Evolutionary conservation across 2,113 vertebrate species (phyloP), one percentile per base, ranked within the genome.

Genomic region (Plecturocebus donacophilus): DNA sequence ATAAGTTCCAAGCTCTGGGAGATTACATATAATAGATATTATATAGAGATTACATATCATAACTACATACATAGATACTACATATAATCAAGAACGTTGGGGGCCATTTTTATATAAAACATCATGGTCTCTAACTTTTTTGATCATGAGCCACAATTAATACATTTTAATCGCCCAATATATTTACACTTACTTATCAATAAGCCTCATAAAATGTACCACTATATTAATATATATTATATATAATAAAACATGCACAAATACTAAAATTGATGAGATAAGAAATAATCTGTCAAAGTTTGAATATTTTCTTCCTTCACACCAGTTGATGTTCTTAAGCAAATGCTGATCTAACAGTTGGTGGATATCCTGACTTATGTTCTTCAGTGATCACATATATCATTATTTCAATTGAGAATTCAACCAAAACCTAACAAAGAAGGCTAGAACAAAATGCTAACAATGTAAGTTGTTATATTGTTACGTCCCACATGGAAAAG

Each of bases 401-500:
- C 66, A 94, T 61, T 47, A 40, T 90, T 95, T 75, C 95, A 95
- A 94, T 40, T 77, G 85, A 92, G 68, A 97, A 92, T 42, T 83
- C 52, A 92, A 94, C 81, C 87, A 49, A 96, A 96, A 85, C 61
- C 83, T 66, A 95, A 95, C 73, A 70, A 40, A 95, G 38, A 77
- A 84, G 82, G 40, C 61, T 40, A 35, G 77, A 80, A 93, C 91
- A 85, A 93, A 97, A 97, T 56, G 92, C 84, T 97, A 84, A 87
- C 73, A 27, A 30, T 71, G 21, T 52, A 61, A 47, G 73, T 88
- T 94, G 82, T 90, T 96, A 49, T 52, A 88, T 75, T 85, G 86
- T 77, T 89, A 54, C 75, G 66, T 91, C 81, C 96, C 95, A 97
- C 95, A 88, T 61, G 81, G 83, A 92, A 92, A 96, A 90, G 80